These are phyloP conservation scores for Steinernema carpocapsae DNA, from an alignment of 2,888 invertebrate genomes.

Conservation along the genomic window DNA sequence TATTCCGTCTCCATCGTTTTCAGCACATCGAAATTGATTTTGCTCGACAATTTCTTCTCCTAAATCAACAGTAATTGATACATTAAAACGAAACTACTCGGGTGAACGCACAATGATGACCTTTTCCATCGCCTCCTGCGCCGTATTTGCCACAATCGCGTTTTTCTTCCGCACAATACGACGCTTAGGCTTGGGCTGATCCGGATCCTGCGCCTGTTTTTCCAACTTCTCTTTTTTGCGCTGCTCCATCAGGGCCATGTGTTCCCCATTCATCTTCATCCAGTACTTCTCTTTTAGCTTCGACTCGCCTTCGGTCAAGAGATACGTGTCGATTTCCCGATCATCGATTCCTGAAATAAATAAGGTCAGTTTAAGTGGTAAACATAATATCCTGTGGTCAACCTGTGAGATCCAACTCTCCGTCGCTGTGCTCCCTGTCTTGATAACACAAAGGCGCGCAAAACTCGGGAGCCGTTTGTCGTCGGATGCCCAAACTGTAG, in stretches of 20 bases:
- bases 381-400: neutral
- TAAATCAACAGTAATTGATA: slow-evolving; percentile 40
- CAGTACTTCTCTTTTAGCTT: slow-evolving; percentile 83
- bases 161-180: slow-evolving; percentile 44
- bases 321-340: slow-evolving; percentile 79
- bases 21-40: slow-evolving; percentile 96
- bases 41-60: slow-evolving; percentile 91
- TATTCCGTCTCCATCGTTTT: slow-evolving; percentile 47
- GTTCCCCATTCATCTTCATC: slow-evolving; percentile 86
- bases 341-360: slow-evolving; percentile 82
- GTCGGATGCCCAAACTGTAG: slow-evolving; percentile 58
- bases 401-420: slow-evolving; percentile 50
- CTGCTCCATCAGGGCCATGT: slow-evolving; percentile 82
- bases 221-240: slow-evolving; percentile 79
- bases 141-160: slow-evolving; percentile 69
- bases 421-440: slow-evolving; percentile 37
- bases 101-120: slow-evolving; percentile 77
- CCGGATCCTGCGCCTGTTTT: slow-evolving; percentile 70
- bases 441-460: neutral
- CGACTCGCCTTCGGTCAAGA: slow-evolving; percentile 75
- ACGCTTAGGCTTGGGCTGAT: slow-evolving; percentile 66
- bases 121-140: slow-evolving; percentile 90
- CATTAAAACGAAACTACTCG: neutral
- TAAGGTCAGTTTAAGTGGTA: too few species aligned
- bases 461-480: neutral